Conservation (phyloP, 2,888 invertebrate genomes). For the Cephus rjabovi region DNA sequence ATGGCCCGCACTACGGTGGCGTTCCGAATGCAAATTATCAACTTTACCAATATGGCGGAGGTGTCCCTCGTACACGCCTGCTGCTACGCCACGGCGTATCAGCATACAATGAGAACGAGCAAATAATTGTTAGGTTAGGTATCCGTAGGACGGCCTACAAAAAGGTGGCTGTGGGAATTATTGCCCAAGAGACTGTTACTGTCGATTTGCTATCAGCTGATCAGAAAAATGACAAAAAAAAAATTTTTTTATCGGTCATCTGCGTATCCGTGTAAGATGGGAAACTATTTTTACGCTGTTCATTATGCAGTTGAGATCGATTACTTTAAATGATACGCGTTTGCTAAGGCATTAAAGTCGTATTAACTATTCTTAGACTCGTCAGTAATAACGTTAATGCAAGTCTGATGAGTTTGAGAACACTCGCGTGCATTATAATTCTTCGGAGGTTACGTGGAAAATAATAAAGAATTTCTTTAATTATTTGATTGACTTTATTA, state of each 20-base stretch:
- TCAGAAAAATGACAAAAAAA: not conserved
- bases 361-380: not conserved
- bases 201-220: not conserved
- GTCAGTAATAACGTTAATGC: not conserved
- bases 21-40: not conserved
- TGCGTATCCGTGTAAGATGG: not conserved
- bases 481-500: not conserved
- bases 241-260: not conserved
- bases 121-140: not conserved
- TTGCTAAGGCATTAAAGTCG: not conserved
- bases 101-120: not conserved
- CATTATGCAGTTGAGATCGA: not conserved
- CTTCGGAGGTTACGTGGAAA: not conserved
- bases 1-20: not conserved
- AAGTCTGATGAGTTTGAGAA: not conserved
- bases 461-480: not conserved
- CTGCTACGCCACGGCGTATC: not conserved
- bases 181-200: not conserved
- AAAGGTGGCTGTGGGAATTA: not conserved
- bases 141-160: not conserved
- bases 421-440: not conserved
- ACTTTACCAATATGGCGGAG: not conserved
- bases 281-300: not conserved
- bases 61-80: not conserved
- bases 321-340: not conserved